Base-by-base conservation (phyloP, 2,113 vertebrate species). In the Cromileptes altivelis region DNA sequence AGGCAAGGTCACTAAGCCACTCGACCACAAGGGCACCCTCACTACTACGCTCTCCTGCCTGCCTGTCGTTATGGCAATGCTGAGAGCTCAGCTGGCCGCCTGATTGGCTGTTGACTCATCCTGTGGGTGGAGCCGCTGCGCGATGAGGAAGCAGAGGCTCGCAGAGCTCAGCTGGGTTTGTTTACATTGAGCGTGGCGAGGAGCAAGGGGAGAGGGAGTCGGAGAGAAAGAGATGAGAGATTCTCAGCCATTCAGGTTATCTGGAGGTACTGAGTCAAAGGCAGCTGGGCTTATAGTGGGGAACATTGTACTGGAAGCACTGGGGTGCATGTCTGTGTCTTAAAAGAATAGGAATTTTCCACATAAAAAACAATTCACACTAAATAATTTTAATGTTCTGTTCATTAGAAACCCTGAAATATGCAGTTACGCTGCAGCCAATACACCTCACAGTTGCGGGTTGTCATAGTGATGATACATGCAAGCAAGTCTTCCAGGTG, bases 1-100 rank as follows among this genome's bases (percentile, higher is more conserved):
- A 74, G 85, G 86, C 85, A 88, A 93, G 90, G 91, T 91, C 92
- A 88, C 82, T 61, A 75, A 92, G 84, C 84, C 91, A 87, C 88
- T 88, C 50, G 17, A 84, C 82, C 79, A 80, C 91, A 91, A 93
- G 85, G 91, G 81, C 90, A 77, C 82, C 49, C 77, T 87, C 85
- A 60, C 87, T 70, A 78, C 82, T 75, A 53, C 11, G 15, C 68
- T 77, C 82, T 85, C 80, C 81, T 63, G 72, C 80, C 27, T 67
- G 81, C 53, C 68, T 77, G 86, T 78, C 27, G 85, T 90, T 89
- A 90, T 89, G 88, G 86, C 81, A 65, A 90, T 90, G 75, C 81
- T 23, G 68, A 75, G 63, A 80, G 67, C 55, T 72, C 62, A 45
- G 72, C 65, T 1, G 52, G 73, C 58, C 69, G 81, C 86, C 52